Evolutionary conservation across 2,888 invertebrate genomes (phyloP).

Genomic region (Alloscopus bannaensis): DNA sequence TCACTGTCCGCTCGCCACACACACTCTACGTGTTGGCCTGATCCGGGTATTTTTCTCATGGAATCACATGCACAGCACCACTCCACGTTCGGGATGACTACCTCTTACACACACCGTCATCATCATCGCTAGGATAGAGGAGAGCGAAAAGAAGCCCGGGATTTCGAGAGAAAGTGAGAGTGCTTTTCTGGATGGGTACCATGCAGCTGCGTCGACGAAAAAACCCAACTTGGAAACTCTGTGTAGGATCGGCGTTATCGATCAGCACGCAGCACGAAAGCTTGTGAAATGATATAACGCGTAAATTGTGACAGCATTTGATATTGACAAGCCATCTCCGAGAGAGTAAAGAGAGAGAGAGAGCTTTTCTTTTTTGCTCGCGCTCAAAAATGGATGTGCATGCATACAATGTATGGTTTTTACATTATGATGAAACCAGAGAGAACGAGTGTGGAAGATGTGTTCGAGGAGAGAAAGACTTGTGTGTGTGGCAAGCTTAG

Average conservation of each 20-base stretch:
- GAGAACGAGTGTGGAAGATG: no score
- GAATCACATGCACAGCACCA: slow-evolving; percentile 6
- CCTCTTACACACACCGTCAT: slow-evolving; percentile 39
- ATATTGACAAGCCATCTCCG: slow-evolving; percentile 70
- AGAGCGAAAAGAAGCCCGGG: slow-evolving; percentile 62
- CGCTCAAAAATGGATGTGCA: no score
- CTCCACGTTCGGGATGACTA: slow-evolving; percentile 10
- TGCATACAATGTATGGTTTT: no score
- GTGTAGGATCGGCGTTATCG: slow-evolving; percentile 71
- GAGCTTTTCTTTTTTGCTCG: neutral
- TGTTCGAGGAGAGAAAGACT: no score
- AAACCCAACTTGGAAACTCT: slow-evolving; percentile 16
- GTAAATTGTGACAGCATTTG: slow-evolving; percentile 73
- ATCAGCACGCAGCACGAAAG: slow-evolving; percentile 71
- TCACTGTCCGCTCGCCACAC: no score
- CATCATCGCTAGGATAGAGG: slow-evolving; percentile 26
- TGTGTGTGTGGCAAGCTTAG: no score
- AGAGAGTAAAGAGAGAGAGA: no score
- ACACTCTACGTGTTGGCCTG: no score
- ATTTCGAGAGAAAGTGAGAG: slow-evolving; percentile 49
- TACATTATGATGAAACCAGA: no score
- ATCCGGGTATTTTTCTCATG: no score
- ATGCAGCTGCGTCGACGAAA: slow-evolving; percentile 69
- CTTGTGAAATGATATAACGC: slow-evolving; percentile 73
- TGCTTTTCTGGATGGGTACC: slow-evolving; percentile 37